phyloP scores from a whole-genome alignment of 2,113 vertebrate species.

The Cephalopterus ornatus region DNA sequence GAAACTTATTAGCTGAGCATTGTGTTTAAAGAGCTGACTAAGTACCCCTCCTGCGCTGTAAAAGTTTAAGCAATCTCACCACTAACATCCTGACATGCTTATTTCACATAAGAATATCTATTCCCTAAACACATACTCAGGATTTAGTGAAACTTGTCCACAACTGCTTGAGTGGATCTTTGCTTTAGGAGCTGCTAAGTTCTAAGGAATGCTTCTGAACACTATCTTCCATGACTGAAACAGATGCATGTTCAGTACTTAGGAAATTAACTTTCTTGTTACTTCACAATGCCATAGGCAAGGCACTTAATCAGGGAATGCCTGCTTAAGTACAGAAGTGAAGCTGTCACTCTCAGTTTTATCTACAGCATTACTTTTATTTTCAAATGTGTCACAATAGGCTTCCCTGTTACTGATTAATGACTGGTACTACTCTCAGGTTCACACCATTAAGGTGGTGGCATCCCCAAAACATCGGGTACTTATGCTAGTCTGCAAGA shows the following conservation, averaged over 20 bases:
- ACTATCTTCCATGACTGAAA: background rate
- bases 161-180: background rate
- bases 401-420: background rate
- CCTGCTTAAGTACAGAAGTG: background rate
- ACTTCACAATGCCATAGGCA: background rate
- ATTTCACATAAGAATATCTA: background rate
- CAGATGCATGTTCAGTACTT: background rate
- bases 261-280: background rate
- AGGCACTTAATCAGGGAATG: background rate
- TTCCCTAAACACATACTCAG: background rate
- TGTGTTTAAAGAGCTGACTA: background rate
- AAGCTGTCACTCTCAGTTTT: background rate
- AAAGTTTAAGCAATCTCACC: background rate
- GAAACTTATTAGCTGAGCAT: background rate
- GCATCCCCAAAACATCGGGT: background rate
- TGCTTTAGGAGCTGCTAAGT: background rate
- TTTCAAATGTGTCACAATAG: background rate
- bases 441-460: background rate
- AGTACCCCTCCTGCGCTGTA: background rate
- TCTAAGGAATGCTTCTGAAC: background rate
- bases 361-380: background rate
- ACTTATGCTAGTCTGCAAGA: background rate
- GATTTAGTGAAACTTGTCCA: background rate
- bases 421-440: background rate
- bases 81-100: background rate